phyloP scores from a whole-genome alignment of 2,113 vertebrate species.

The Calidris pugnax region DNA sequence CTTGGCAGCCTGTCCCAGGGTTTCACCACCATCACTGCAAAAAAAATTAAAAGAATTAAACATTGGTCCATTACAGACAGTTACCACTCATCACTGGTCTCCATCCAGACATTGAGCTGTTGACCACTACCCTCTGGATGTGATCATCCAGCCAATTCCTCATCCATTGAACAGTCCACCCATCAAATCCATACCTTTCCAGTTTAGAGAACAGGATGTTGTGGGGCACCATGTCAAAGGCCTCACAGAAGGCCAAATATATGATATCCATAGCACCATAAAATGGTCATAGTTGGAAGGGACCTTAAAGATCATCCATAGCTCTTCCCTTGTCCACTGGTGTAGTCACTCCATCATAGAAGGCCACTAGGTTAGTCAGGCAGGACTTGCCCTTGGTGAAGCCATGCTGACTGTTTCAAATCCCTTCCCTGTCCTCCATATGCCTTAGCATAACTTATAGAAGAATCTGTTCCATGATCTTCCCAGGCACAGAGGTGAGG shows the following conservation, averaged over 20 bases:
- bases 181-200: background rate
- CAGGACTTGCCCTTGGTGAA: too few species aligned
- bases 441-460: background rate
- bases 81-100: background rate
- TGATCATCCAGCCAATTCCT: background rate
- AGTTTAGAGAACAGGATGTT: background rate
- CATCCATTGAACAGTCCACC: too few species aligned
- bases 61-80: background rate
- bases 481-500: background rate
- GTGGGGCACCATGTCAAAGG: background rate
- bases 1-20: background rate
- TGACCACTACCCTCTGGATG: background rate
- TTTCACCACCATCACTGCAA: background rate
- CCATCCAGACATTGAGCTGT: background rate
- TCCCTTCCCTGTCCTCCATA: background rate
- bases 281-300: too few species aligned
- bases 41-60: background rate
- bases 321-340: background rate
- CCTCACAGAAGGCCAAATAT: background rate
- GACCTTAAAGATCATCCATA: background rate
- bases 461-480: background rate
- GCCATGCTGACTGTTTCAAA: background rate
- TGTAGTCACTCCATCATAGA: too few species aligned
- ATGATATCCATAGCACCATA: too few species aligned
- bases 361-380: too few species aligned